These are phyloP conservation scores for Acestrorhynchus altus DNA, from an alignment of 2,797 vertebrate genomes.

Conservation along the genomic window DNA sequence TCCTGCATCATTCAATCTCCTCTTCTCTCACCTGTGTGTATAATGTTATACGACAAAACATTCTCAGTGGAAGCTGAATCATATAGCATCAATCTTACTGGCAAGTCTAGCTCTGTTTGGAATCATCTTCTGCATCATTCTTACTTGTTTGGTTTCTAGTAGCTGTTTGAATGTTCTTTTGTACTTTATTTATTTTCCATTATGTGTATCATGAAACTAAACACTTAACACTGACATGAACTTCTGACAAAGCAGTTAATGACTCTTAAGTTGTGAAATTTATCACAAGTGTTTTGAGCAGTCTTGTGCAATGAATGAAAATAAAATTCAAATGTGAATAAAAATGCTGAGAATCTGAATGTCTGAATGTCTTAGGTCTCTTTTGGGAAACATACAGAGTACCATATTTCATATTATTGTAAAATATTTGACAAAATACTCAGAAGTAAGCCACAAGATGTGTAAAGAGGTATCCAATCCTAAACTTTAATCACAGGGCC, in stretches of 20 bases:
- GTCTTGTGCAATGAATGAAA: conserved; percentile 85
- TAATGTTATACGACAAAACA: conserved; percentile 1
- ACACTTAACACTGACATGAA: conserved; percentile 76
- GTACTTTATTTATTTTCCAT: conserved; percentile 77
- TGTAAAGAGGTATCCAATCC: too few relatives aligned
- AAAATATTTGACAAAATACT: too few relatives aligned
- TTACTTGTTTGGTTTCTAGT: conserved; percentile 42
- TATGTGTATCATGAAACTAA: conserved; percentile 74
- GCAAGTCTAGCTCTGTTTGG: conserved; percentile 34
- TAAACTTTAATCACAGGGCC: too few relatives aligned
- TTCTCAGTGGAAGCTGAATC: conserved; percentile 43
- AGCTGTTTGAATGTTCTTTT: conserved; percentile 58
- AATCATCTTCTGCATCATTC: conserved; percentile 39
- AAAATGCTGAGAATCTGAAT: conserved; percentile 77
- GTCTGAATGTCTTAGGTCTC: conserved; percentile 62
- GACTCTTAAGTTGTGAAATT: conserved; percentile 82
- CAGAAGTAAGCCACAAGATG: too few relatives aligned
- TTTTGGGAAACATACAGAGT: background rate
- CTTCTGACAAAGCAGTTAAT: conserved; percentile 78
- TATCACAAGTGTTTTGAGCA: conserved; percentile 83
- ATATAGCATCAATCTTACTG: conserved; percentile 43
- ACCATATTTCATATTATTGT: too few relatives aligned
- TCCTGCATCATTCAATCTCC: background rate
- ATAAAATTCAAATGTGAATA: conserved; percentile 81
- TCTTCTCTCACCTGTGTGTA: conserved; percentile 34